Evolutionary conservation across 2,113 vertebrate species (phyloP), one percentile per base, ranked within the genome.

Genomic region (Paratilapia polleni): DNA sequence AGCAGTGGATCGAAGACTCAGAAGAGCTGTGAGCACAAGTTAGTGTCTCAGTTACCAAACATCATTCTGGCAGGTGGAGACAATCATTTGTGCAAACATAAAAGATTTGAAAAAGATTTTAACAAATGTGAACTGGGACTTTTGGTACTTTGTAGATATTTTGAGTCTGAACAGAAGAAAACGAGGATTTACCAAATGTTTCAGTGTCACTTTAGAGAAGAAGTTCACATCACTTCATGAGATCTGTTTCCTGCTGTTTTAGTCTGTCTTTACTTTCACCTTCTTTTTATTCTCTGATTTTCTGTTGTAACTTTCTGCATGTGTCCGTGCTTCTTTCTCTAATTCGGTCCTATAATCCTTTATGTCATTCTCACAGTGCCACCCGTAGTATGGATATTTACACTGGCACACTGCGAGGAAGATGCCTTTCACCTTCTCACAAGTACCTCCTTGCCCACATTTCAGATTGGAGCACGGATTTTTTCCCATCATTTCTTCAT

Each of bases 391-490:
- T 38, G 61, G 61, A 63, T 36, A 3, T 7, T 4, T 1, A 38
- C 34, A 63, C 19, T 0, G 3, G 20, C 34, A 63, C 12, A 63
- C 12, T 63, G 19, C 34, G 6, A 63, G 61, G 34, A 22, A 64
- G 6, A 38, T 0, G 34, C 14, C 62, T 7, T 38, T 2, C 11
- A 64, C 8, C 3, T 0, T 1, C 2, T 38, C 20, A 22, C 62
- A 38, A 0, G 0, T 38, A 4, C 34, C 62, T 63, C 61, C 2
- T 20, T 0, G 1, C 24, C 36, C 62, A 76, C 80, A 76, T 3
- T 57, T 2, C 1, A 19, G 4, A 0, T 8, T 0, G 2, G 4
- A 0, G 15, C 80, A 82, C 0, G 59, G 47, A 63, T 76, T 3
- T 10, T 17, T n/a, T 64, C 0, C 20, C 3, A 5, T 6, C 0